phyloP scores from a whole-genome alignment of 2,797 vertebrate genomes.

The Columba guinea region DNA sequence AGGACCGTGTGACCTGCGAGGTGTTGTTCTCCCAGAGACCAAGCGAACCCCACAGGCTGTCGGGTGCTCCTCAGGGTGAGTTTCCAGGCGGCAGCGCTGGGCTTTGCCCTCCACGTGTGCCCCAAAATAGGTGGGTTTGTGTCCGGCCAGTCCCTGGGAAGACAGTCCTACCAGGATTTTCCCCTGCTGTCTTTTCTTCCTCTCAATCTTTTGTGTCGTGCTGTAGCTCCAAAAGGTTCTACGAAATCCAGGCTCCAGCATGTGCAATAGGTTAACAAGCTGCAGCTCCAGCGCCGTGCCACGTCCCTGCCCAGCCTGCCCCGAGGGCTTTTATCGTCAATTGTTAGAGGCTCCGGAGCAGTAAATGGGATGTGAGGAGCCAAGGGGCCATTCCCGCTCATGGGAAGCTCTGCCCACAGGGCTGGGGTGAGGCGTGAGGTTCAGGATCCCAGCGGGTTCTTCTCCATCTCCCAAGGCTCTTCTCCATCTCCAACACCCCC shows the following conservation, averaged over 20 bases:
- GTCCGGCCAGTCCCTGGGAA: background rate
- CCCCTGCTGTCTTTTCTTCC: background rate
- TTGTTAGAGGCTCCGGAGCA: fast-evolving
- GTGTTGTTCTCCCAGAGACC: background rate
- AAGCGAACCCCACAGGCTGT: background rate
- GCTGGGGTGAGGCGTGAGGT: background rate
- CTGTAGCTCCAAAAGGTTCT: background rate
- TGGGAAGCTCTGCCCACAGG: fast-evolving
- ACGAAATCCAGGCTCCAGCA: background rate
- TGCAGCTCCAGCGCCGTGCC: fast-evolving
- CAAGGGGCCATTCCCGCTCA: fast-evolving
- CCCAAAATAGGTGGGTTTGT: background rate
- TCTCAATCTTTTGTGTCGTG: background rate
- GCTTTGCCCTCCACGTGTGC: background rate
- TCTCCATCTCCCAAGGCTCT: background rate
- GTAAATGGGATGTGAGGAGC: background rate
- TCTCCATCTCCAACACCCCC: fast-evolving
- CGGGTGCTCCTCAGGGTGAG: fast-evolving
- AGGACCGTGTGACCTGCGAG: too few relatives aligned
- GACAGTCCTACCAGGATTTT: background rate
- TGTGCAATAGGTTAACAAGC: background rate
- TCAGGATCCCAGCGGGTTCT: fast-evolving
- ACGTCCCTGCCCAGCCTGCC: background rate
- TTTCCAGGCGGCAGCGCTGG: background rate
- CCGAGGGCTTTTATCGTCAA: background rate